A percentile compares a stretch with the other conserved stretches of the same genome.
These are phyloP conservation scores for Tragopan temminckii DNA, from an alignment of 2,797 vertebrate genomes.

Conservation along the genomic window DNA sequence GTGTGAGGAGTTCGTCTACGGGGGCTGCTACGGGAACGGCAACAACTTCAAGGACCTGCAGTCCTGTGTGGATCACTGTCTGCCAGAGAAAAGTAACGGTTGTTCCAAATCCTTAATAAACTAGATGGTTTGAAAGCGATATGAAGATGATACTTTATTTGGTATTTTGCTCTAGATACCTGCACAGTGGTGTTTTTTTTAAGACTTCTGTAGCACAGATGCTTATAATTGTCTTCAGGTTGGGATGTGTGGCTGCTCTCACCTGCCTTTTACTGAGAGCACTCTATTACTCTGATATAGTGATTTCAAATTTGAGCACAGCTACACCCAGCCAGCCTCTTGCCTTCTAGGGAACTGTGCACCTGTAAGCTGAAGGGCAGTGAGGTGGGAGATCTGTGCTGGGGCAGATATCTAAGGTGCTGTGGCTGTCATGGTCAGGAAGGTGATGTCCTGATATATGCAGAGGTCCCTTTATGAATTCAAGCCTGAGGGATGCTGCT, in stretches of 20 bases:
- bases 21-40: slow-evolving; percentile 84
- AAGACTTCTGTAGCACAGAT: background rate
- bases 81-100: slow-evolving; percentile 85
- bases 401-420: background rate
- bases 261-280: background rate
- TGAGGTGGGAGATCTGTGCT: background rate
- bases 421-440: background rate
- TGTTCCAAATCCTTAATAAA: slow-evolving; percentile 60
- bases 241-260: background rate
- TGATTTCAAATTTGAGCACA: background rate
- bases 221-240: background rate
- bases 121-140: slow-evolving; percentile 43
- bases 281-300: background rate
- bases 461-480: background rate
- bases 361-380: background rate
- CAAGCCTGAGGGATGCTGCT: background rate
- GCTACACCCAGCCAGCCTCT: fast-evolving
- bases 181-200: background rate
- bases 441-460: background rate
- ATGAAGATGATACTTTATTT: slow-evolving; percentile 45
- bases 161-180: background rate
- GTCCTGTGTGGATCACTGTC: slow-evolving; percentile 88
- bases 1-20: slow-evolving; percentile 88
- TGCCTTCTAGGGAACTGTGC: background rate
- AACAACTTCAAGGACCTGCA: slow-evolving; percentile 86